Base-by-base conservation (phyloP, 2,888 invertebrate genomes). In the Lagria hirta region DNA sequence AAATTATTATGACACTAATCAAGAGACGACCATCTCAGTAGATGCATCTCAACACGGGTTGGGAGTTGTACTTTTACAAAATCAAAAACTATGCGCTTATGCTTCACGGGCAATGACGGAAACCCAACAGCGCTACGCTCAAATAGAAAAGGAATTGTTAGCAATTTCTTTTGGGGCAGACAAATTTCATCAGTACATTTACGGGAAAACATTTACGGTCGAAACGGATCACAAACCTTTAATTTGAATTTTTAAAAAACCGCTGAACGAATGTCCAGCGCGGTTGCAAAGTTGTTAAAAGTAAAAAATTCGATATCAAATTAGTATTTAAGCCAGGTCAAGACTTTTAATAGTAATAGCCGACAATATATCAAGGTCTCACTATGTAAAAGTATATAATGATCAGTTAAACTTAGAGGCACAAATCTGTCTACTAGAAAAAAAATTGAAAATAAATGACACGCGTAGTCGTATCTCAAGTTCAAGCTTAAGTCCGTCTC, bases 61-160 rank as follows among this genome's bases (percentile, higher is more conserved):
- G 11, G 58, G 57, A 11, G 48, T 52, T 10, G 44, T 33, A n/a
- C 18, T 62, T 7, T 20, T 60, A 8, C 62, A 64, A 53, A 38
- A 58, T 24, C 30, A 42, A 11, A 33, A 44, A 38, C 54, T 60
- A 8, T 33, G 60, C 21, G 57, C 60, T 8, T 43, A 43, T 18
- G 47, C 41, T n/a, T 43, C 33, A 4, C 7, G 23, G 6, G 43
- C 49, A 8, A 10, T 49, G 7, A 40, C 38, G n/a, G 37, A 41
- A 7, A 37, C 38, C 3, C 47, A 47, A 27, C 18, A 12, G n/a
- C 21, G 29, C n/a, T 34, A 38, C 17, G 37, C 40, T 3, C 50
- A 50, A 43, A 50, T 43, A n/a, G 36, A 42, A 35, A 41, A 50
- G 20, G 50, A 48, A 27, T 13, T 50, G 10, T 28, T 43, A n/a